Evolutionary conservation across 2,888 invertebrate genomes (phyloP).

Genomic region (Tetragnatha montana): DNA sequence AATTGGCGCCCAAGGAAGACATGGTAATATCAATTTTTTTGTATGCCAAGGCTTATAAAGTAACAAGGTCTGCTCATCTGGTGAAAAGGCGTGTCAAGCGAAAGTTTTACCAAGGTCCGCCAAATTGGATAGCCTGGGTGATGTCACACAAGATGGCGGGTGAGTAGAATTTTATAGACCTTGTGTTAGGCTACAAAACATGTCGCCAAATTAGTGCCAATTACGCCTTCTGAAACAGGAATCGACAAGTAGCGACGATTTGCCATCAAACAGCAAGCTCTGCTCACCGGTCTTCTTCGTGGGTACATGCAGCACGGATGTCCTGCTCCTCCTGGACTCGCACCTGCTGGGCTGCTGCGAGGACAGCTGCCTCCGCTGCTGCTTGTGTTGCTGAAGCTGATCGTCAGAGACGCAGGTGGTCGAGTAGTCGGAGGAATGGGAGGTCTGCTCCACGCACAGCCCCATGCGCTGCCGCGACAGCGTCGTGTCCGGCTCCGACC

Average conservation of each 20-base stretch:
- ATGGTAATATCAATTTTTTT: no score
- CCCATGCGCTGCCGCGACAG: constrained; percentile 62
- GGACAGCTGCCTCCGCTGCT: constrained; percentile 27
- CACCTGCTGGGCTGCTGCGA: constrained; percentile 40
- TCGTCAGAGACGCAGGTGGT: constrained; percentile 63
- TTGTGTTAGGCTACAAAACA: no score
- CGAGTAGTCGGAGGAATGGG: constrained; percentile 50
- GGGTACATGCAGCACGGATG: constrained; percentile 31
- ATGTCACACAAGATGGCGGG: no score
- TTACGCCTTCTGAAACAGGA: no score
- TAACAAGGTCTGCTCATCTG: no score
- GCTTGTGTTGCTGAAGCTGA: background rate
- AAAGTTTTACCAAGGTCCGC: no score
- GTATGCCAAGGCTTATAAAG: no score
- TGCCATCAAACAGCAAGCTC: background rate
- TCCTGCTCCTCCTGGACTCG: constrained; percentile 52
- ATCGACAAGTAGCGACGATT: background rate
- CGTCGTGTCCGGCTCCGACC: constrained; percentile 68
- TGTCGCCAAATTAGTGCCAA: no score
- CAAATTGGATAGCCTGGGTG: no score
- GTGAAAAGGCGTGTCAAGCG: no score
- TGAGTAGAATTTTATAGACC: no score
- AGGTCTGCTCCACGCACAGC: constrained; percentile 52
- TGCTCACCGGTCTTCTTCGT: constrained; percentile 58
- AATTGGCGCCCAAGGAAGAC: no score